Evolutionary conservation across 2,797 vertebrate genomes (phyloP).

Genomic region (Tolypeutes matacus): DNA sequence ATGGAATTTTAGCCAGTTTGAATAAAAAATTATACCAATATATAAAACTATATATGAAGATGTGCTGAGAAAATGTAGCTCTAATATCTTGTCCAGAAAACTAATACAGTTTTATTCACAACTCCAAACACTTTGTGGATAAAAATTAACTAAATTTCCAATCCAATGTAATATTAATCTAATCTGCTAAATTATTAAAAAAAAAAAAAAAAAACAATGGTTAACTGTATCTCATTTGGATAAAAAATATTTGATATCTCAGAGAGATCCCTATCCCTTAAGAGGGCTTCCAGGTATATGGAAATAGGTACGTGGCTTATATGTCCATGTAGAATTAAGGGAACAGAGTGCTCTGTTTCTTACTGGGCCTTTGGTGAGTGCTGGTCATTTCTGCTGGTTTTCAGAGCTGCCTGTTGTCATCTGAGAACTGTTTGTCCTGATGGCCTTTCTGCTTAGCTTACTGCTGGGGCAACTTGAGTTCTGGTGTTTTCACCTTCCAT

Average conservation of each 20-base stretch:
- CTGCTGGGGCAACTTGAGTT: background rate
- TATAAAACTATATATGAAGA: background rate
- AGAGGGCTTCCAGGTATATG: background rate
- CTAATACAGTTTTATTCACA: background rate
- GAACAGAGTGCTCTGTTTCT: background rate
- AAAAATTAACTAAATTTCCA: background rate
- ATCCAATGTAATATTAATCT: slow-evolving; percentile 9
- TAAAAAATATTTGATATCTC: background rate
- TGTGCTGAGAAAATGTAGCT: slow-evolving; percentile 3
- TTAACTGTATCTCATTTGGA: background rate
- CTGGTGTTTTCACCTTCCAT: background rate
- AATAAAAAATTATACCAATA: slow-evolving; percentile 21
- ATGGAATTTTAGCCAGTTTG: slow-evolving; percentile 16
- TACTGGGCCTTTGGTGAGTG: background rate
- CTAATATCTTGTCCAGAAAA: background rate
- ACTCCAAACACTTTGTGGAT: background rate
- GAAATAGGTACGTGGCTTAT: background rate
- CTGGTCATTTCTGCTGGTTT: background rate
- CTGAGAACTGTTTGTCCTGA: background rate
- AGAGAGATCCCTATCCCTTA: background rate
- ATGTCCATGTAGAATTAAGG: background rate
- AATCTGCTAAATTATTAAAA: slow-evolving; percentile 33
- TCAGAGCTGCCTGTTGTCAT: background rate
- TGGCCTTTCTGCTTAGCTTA: background rate
- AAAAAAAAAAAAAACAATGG: background rate